Conservation (phyloP, 2,888 invertebrate genomes). For the Endomychus coccineus region DNA sequence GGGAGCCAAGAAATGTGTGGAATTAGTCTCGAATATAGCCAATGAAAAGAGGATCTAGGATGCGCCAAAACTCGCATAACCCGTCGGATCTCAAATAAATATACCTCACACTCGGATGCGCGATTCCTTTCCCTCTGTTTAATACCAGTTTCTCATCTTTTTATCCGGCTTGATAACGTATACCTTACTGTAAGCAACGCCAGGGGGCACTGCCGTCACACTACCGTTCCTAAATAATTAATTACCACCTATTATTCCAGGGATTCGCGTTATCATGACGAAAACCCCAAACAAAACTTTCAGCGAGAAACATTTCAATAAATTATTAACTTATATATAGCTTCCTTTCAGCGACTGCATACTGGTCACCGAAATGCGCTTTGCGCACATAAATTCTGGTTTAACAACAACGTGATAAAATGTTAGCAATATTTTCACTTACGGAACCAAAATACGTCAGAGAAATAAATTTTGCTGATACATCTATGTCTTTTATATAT, state of each 20-base stretch:
- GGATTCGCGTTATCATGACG: constrained; percentile 8
- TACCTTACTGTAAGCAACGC: constrained; percentile 18
- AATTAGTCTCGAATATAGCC: constrained; percentile 25
- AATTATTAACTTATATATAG: constrained; percentile 5
- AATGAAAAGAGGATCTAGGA: constrained; percentile 24
- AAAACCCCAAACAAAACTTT: constrained; percentile 7
- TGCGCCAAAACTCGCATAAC: constrained; percentile 23
- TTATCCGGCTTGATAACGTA: constrained; percentile 25
- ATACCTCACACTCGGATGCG: constrained; percentile 27
- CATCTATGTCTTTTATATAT: no score
- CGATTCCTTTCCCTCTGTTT: constrained; percentile 26
- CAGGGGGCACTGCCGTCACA: constrained; percentile 5
- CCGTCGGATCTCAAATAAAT: constrained; percentile 30
- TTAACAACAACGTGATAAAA: no score
- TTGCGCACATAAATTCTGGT: constrained; percentile 1
- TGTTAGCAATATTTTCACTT: neutral
- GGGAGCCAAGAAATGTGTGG: constrained; percentile 32
- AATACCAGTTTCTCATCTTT: constrained; percentile 28
- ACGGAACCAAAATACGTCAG: neutral
- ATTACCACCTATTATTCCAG: constrained; percentile 6
- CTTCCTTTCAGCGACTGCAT: constrained; percentile 1
- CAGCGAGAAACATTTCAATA: constrained; percentile 9
- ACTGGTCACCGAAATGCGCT: neutral
- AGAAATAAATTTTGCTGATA: no score
- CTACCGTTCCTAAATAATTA: constrained; percentile 9